phyloP scores from a whole-genome alignment of 1,140 invertebrate genomes.

The Philotrypesis tridentata region DNA sequence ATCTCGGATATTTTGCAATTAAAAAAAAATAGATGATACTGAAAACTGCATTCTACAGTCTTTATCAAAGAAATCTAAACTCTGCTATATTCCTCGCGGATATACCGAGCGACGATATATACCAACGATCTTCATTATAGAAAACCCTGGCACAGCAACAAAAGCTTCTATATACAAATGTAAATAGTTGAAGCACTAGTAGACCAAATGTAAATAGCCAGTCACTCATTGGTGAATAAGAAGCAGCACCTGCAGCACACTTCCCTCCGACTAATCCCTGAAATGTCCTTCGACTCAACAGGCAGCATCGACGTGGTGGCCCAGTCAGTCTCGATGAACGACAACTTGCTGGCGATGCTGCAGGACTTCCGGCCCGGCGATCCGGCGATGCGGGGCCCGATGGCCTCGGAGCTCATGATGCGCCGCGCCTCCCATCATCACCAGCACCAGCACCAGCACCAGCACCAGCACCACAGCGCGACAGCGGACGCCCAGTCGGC shows the following conservation, averaged over 20 bases:
- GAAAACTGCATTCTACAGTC: too few species aligned
- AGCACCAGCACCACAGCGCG: neutral
- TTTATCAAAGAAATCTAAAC: too few species aligned
- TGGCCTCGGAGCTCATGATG: slow-evolving; percentile 78
- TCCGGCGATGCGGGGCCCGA: slow-evolving; percentile 75
- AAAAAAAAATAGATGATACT: too few species aligned
- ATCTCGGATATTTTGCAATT: too few species aligned
- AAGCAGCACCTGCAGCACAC: too few species aligned
- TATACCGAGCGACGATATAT: too few species aligned
- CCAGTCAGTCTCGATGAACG: slow-evolving; percentile 70
- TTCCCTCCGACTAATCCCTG: neutral
- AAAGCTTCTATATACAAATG: too few species aligned
- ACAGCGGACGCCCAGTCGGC: slow-evolving; percentile 54
- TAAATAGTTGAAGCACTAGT: neutral
- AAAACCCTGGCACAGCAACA: too few species aligned
- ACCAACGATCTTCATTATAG: too few species aligned
- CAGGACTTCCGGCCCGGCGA: slow-evolving; percentile 81
- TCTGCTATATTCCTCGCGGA: too few species aligned
- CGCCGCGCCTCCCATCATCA: slow-evolving; percentile 65
- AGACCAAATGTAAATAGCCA: neutral
- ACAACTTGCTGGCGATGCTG: slow-evolving; percentile 87
- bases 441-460: slow-evolving; percentile 46
- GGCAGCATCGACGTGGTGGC: slow-evolving; percentile 82
- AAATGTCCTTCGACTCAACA: slow-evolving; percentile 54
- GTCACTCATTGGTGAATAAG: neutral